Evolutionary conservation across 2,888 invertebrate genomes (phyloP), one percentile per base, ranked within the genome.

Genomic region (Eurytoma californica): DNA sequence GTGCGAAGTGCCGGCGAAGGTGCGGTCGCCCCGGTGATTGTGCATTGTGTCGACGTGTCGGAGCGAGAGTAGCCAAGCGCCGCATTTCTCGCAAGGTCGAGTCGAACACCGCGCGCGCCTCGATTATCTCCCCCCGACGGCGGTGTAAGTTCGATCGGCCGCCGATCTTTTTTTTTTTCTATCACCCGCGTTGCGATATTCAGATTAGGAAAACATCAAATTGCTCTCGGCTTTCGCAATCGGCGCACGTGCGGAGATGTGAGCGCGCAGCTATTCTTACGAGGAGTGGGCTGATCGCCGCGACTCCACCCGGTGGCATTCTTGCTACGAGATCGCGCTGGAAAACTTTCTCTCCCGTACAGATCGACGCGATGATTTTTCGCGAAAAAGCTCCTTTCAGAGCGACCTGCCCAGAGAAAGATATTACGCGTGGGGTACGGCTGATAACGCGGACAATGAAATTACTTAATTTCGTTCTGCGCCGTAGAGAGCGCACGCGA

Each of bases 21-120:
- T 73, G 78, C 57, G 78, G 73, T 68, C 78, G 47, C 39, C 14
- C 47, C 3, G 39, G 63, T 13, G 74, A 55, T 74, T 65, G 79
- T 70, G 57, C 58, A 78, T 73, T 75, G 70, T 66, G 12, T 57
- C 12, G 3, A 24, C 9, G 7, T 3, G 47, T 5, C 13, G 24
- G n/a, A 30, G 51, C 24, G 61, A 20, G 51, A 63, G 20, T 63
- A 16, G 39, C 39, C 39, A 49, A 9, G 7, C 0, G 51, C n/a
- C 16, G 69, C 63, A 65, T 68, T 60, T 66, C 67, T 61, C 12
- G 74, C 80, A 81, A 81, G 81, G 81, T 81, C 81, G 78, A n/a
- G 18, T 16, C 20, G 3, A 39, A 39, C 47, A 7, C 0, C 66
- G 51, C 51, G 63, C 53, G 53, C 53, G 16, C 49, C 9, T 30